phyloP scores from a whole-genome alignment of 2,888 invertebrate species.

The Lingula anatina region DNA sequence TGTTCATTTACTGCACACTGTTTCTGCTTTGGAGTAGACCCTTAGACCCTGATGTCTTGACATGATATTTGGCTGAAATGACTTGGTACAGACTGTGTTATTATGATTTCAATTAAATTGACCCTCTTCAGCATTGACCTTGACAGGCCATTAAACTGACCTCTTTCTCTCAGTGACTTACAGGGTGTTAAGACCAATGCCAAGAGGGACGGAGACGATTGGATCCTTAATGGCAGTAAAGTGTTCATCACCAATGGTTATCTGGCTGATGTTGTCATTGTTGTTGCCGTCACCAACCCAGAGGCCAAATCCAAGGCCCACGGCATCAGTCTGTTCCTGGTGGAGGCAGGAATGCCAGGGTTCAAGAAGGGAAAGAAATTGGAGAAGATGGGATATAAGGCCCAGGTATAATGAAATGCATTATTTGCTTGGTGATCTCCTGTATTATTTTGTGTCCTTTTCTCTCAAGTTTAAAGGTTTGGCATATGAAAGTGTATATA shows the following conservation, averaged over 20 bases:
- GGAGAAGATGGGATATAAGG: conserved; percentile 53
- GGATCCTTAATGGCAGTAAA: conserved; percentile 54
- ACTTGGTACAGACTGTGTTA: too few relatives aligned
- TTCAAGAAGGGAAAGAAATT: conserved; percentile 53
- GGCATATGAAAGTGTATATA: too few relatives aligned
- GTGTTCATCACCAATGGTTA: conserved; percentile 54
- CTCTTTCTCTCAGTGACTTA: conserved; percentile 42
- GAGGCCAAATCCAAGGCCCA: conserved; percentile 51
- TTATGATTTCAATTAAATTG: too few relatives aligned
- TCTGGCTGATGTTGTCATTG: conserved; percentile 51
- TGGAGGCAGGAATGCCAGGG: conserved; percentile 52
- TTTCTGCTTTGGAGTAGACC: too few relatives aligned
- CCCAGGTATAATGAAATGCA: too few relatives aligned
- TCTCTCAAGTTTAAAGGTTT: too few relatives aligned
- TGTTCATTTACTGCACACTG: too few relatives aligned
- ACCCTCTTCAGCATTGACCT: too few relatives aligned
- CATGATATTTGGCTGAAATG: too few relatives aligned
- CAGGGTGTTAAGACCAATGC: conserved; percentile 53
- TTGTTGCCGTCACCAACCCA: conserved; percentile 52
- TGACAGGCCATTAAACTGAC: conserved; percentile 1
- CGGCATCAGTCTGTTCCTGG: conserved; percentile 53
- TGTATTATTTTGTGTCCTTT: too few relatives aligned
- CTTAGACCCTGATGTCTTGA: too few relatives aligned
- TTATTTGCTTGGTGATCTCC: too few relatives aligned
- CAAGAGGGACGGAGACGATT: conserved; percentile 52